Percentiles rank a stretch among this genome's conserved stretches.
Conservation (phyloP, 2,888 invertebrate species). For the Xylophagus ater region DNA sequence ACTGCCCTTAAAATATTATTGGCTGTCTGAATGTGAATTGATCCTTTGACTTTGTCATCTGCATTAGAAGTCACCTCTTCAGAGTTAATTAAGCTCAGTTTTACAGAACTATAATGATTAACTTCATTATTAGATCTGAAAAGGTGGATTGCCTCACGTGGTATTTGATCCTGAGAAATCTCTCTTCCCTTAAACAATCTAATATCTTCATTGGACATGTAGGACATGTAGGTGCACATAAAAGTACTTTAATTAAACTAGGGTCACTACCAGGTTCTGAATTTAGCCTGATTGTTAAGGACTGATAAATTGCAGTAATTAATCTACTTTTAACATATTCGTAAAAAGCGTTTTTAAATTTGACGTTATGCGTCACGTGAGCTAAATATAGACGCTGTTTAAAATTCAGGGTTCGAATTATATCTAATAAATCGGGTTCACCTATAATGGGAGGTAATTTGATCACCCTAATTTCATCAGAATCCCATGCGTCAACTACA, state of each 20-base stretch:
- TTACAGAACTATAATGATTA: neutral
- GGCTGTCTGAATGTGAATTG: neutral
- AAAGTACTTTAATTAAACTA: conserved; percentile 29
- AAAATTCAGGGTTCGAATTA: neutral
- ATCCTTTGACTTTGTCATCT: too few relatives aligned
- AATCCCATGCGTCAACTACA: too few relatives aligned
- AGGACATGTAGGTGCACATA: conserved; percentile 23
- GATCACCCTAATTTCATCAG: too few relatives aligned
- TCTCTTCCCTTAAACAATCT: conserved; percentile 17
- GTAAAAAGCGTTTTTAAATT: neutral
- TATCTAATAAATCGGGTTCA: neutral
- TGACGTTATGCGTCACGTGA: neutral
- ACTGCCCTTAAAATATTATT: too few relatives aligned
- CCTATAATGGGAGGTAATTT: neutral
- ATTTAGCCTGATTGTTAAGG: neutral
- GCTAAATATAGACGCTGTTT: neutral
- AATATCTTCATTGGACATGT: conserved; percentile 21
- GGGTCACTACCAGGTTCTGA: neutral
- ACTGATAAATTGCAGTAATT: neutral
- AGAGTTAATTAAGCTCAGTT: neutral
- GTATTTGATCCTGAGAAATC: neutral
- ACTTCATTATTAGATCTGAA: conserved; percentile 1
- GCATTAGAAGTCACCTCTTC: too few relatives aligned
- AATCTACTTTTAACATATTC: neutral
- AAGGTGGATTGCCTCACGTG: neutral